phyloP scores from a whole-genome alignment of 2,113 vertebrate species.

The Telmatochromis bifrenatus region DNA sequence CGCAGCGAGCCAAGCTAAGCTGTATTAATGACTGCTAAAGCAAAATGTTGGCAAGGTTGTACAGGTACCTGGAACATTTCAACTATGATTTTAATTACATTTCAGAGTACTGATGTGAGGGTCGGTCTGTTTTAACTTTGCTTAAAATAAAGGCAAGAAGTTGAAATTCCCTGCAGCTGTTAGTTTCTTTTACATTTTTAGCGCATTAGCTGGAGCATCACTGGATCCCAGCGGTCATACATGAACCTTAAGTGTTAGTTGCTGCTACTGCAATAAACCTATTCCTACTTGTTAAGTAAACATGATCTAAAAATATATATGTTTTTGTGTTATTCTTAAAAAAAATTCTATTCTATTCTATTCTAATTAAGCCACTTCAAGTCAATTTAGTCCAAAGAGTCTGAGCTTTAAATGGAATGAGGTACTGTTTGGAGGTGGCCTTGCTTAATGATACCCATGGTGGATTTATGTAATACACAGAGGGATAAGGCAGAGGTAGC shows the following conservation, averaged over 20 bases:
- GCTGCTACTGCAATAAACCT: background rate
- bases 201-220: background rate
- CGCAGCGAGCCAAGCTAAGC: background rate
- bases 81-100: background rate
- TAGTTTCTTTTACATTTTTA: background rate
- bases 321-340: background rate
- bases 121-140: background rate
- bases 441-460: slow-evolving; percentile 27
- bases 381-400: background rate
- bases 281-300: background rate
- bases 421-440: slow-evolving; percentile 16
- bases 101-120: background rate
- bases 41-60: background rate
- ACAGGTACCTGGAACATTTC: background rate
- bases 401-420: slow-evolving; percentile 25
- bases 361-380: background rate
- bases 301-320: background rate
- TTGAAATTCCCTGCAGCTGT: background rate
- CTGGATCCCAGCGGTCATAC: background rate
- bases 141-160: background rate
- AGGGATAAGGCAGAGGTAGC: slow-evolving; percentile 31
- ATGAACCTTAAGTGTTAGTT: background rate
- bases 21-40: background rate
- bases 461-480: slow-evolving; percentile 51
- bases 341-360: background rate